Base-by-base conservation (phyloP, 2,113 vertebrate species). In the Carassius auratus region DNA sequence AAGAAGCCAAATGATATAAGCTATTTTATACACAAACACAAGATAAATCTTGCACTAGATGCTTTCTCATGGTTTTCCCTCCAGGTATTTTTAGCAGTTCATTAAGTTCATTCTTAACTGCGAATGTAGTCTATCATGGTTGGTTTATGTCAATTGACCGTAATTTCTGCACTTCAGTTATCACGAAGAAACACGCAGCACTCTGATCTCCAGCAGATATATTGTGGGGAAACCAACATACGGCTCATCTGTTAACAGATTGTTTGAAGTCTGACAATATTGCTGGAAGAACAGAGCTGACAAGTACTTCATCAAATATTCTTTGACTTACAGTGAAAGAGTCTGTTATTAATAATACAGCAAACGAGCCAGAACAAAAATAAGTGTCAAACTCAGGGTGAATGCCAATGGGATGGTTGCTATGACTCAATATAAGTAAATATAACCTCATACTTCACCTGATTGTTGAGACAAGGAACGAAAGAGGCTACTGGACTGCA, bases 361-460 rank as follows among this genome's bases (percentile, higher is more conserved):
- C 38, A 66, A 50, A 81, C 48, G 61, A 81, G 78, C n/a, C 57
- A 26, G 36, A 80, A 80, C 57, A 5, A 64, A 80, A 64, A 64
- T 14, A 80, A 7, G 14, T 45, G 36, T 64, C 77, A 64, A 15
- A 30, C 4, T 33, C 42, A 4, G 36, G n/a, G 36, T 21, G 26
- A 38, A 21, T 7, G 26, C 75, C 10, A 14, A 79, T 38, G 57
- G 33, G 1, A 81, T 23, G 48, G 26, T 19, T 76, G 75, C 75
- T 64, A 45, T 81, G 59, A 64, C 26, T 66, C 38, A 81, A 62
- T 23, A 42, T 23, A 38, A 50, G 57, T 64, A 42, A 80, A 80
- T 12, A 62, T 62, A 62, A 45, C 77, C 9, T 81, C 59, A 66
- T 9, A 30, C 48, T 76, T 19, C 14, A 55, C 26, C n/a, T 52